Percentiles rank a stretch among this genome's conserved stretches.
Evolutionary conservation across 2,888 invertebrate genomes (phyloP).

Genomic region (Coelopa pilipes): DNA sequence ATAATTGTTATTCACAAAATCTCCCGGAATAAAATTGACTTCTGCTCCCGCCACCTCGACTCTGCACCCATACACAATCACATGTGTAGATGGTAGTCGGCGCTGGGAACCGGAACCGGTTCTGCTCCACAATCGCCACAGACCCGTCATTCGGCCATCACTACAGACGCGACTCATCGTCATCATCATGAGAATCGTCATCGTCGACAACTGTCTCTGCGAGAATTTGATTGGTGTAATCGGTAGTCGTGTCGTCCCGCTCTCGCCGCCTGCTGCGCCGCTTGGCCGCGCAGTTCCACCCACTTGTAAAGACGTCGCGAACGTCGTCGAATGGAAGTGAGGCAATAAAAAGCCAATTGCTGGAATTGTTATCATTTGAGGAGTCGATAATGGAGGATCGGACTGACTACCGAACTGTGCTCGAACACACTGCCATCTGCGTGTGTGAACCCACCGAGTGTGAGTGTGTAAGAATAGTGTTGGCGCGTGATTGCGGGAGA

Average conservation of each 20-base stretch:
- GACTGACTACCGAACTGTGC: no score
- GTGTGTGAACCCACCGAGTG: background rate
- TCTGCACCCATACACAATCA: no score
- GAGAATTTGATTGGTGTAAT: conserved; percentile 19
- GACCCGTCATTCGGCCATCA: no score
- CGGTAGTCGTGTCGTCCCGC: background rate
- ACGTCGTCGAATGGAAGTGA: background rate
- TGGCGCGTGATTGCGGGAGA: background rate
- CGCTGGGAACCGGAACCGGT: no score
- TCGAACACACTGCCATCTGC: no score
- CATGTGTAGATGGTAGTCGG: no score
- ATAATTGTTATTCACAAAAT: no score
- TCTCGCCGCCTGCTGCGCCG: background rate
- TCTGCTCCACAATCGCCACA: no score
- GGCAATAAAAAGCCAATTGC: conserved; percentile 49
- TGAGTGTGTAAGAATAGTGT: conserved; percentile 13
- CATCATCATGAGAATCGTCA: no score
- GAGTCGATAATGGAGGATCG: background rate
- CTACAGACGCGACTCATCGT: no score
- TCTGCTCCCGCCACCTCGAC: no score
- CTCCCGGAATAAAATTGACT: no score
- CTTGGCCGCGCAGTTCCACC: background rate
- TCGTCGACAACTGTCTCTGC: background rate
- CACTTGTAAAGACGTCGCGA: conserved; percentile 13
- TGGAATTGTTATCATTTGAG: conserved; percentile 47